phyloP scores from a whole-genome alignment of 2,113 vertebrate species.

The Serilophus lunatus region DNA sequence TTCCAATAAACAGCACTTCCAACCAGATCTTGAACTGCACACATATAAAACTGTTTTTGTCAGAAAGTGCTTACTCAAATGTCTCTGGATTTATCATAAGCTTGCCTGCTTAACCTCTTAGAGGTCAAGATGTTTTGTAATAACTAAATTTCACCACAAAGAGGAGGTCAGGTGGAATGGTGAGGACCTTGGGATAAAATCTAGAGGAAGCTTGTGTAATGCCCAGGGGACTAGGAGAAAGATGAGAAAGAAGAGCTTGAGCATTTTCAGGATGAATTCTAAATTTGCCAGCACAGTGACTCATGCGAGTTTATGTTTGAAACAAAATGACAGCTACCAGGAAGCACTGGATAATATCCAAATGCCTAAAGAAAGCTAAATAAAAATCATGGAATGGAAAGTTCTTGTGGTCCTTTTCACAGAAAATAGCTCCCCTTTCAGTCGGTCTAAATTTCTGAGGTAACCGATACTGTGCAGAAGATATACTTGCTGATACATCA shows the following conservation, averaged over 20 bases:
- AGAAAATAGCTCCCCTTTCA: neutral
- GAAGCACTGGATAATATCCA: neutral
- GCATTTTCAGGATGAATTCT: neutral
- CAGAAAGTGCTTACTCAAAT: neutral
- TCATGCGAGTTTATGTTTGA: neutral
- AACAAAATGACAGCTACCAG: neutral
- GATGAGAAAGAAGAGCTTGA: neutral
- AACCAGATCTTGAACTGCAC: neutral
- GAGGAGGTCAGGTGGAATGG: neutral
- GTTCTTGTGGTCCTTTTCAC: neutral
- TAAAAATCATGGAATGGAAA: neutral
- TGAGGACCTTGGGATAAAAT: neutral
- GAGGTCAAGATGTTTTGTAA: neutral
- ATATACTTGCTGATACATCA: neutral
- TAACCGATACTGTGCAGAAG: neutral
- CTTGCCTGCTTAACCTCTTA: slow-evolving; percentile 13
- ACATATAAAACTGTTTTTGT: neutral
- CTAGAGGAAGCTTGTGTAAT: neutral
- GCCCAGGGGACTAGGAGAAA: neutral
- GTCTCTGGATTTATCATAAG: neutral
- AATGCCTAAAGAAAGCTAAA: neutral
- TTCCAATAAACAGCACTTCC: neutral
- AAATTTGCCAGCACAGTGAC: neutral
- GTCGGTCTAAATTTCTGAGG: neutral
- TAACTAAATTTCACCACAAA: neutral